Evolutionary conservation across 1,140 invertebrate genomes (phyloP).

Genomic region (Trypoxylus dichotomus): DNA sequence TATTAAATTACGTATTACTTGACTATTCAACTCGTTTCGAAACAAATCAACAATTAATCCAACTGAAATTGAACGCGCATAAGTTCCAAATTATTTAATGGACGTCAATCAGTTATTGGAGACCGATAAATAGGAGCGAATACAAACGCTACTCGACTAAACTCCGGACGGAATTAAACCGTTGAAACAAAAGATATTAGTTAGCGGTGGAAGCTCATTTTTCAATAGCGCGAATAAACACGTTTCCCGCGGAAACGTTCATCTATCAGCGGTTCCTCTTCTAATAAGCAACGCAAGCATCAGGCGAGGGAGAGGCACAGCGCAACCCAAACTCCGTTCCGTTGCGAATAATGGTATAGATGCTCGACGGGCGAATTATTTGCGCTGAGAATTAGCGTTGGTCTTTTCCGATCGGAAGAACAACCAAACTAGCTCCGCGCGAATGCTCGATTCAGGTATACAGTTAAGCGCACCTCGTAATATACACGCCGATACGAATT

Average conservation of each 20-base stretch:
- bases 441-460: background rate
- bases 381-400: slow-evolving; percentile 42
- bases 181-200: slow-evolving; percentile 34
- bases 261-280: slow-evolving; percentile 41
- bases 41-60: background rate
- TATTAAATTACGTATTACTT: no score
- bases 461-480: no score
- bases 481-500: no score
- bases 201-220: slow-evolving; percentile 36
- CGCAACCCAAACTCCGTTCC: slow-evolving; percentile 13
- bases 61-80: background rate
- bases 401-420: slow-evolving; percentile 41
- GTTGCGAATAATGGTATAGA: slow-evolving; percentile 43
- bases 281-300: slow-evolving; percentile 37
- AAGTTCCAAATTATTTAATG: background rate
- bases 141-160: background rate
- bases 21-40: no score
- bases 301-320: background rate
- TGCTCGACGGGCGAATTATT: slow-evolving; percentile 43
- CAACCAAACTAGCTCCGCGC: slow-evolving; percentile 29
- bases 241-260: slow-evolving; percentile 39
- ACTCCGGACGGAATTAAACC: slow-evolving; percentile 23
- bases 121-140: background rate
- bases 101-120: background rate
- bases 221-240: slow-evolving; percentile 41